Conservation (phyloP, 2,888 invertebrate genomes). For the Bruchidius siliquastri region DNA sequence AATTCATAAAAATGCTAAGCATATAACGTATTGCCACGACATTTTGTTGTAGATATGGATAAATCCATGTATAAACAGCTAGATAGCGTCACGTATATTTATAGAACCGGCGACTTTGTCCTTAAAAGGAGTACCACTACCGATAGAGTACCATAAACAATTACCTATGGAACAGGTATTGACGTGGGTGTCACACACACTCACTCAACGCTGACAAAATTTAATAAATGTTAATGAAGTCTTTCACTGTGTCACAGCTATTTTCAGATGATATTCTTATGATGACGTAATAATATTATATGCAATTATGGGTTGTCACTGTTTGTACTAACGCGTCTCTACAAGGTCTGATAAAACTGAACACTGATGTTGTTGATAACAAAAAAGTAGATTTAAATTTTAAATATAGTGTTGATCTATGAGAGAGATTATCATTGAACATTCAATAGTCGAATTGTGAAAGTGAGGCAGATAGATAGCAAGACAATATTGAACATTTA, state of each 20-base stretch:
- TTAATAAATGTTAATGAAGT: background rate
- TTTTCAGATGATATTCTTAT: background rate
- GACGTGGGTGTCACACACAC: background rate
- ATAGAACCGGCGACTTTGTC: background rate
- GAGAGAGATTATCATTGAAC: too few species aligned
- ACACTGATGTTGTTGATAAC: background rate
- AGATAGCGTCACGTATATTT: background rate
- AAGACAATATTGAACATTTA: too few species aligned
- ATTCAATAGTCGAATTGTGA: too few species aligned
- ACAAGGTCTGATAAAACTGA: background rate
- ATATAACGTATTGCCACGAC: background rate
- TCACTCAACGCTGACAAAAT: background rate
- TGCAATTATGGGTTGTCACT: background rate
- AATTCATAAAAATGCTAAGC: background rate
- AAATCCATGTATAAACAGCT: background rate
- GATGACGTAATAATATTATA: background rate
- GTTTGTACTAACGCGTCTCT: background rate
- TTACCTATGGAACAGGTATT: background rate
- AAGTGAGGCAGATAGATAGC: too few species aligned
- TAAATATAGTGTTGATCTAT: background rate
- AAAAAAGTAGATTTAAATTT: background rate
- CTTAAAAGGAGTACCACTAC: background rate
- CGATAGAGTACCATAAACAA: background rate
- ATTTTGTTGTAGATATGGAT: background rate
- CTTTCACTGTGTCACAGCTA: background rate